A percentile compares a stretch with the other conserved stretches of the same genome.
phyloP scores from a whole-genome alignment of 2,113 vertebrate species.

The Chunga burmeisteri region DNA sequence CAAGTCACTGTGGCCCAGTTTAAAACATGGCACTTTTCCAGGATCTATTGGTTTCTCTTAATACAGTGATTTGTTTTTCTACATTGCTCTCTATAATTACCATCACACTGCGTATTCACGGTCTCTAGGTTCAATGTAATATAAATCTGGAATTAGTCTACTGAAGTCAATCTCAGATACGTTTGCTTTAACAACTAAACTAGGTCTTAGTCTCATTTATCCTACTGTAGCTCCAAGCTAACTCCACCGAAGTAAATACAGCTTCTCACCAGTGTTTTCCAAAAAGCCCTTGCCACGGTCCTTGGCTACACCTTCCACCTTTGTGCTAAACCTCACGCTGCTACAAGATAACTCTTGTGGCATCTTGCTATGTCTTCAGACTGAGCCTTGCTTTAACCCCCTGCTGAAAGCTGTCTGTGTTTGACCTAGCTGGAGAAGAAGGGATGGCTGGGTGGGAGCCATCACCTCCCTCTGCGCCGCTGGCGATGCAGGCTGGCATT shows the following conservation, averaged over 20 bases:
- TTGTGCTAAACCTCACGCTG: neutral
- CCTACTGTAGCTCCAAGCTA: neutral
- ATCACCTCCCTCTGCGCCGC: rapidly evolving
- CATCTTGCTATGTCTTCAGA: neutral
- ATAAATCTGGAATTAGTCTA: constrained; percentile 43
- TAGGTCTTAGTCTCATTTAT: neutral
- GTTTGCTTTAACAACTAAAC: constrained; percentile 34
- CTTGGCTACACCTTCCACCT: neutral
- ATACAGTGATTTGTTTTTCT: constrained; percentile 17
- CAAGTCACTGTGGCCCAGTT: neutral
- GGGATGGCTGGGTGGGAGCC: neutral
- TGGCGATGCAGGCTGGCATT: neutral
- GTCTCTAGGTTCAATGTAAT: constrained; percentile 10
- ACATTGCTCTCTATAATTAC: neutral
- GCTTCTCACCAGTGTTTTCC: neutral
- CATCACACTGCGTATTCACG: neutral
- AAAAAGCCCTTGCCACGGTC: neutral
- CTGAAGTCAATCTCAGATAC: constrained; percentile 19
- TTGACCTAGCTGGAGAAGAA: neutral
- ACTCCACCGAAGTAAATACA: neutral
- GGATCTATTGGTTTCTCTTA: neutral
- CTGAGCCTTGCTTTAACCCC: neutral
- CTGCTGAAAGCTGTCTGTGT: neutral
- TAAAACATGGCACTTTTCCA: neutral
- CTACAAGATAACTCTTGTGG: neutral